Conservation (phyloP, 30 jellyfish, hydroid and myxozoan genomes). For the Rhopilema esculentum region DNA sequence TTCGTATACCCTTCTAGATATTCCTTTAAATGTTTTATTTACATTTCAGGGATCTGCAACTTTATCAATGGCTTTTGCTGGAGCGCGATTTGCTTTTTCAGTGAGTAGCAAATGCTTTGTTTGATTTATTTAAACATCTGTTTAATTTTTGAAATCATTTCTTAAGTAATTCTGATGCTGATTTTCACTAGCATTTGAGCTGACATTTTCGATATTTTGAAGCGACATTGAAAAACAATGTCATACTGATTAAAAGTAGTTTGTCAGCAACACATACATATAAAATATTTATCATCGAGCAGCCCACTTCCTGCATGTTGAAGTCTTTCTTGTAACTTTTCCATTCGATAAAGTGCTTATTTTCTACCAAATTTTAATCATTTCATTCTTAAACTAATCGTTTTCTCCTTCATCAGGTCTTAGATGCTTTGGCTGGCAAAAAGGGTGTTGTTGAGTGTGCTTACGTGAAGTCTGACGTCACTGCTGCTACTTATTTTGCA, state of each 20-base stretch:
- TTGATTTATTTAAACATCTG: not conserved
- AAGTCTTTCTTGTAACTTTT: no score
- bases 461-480: slow-evolving; percentile 86
- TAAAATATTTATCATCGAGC: no score
- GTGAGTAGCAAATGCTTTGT: slow-evolving; percentile 14
- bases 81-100: slow-evolving; percentile 97
- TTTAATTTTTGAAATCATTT: not conserved
- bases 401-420: slow-evolving; percentile 33
- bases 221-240: no score
- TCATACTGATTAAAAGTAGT: no score
- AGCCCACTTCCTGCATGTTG: no score
- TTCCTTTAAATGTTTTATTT: not conserved
- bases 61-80: slow-evolving; percentile 99
- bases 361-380: not conserved
- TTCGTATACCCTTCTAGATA: not conserved
- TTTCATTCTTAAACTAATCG: not conserved
- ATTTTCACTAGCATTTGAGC: not conserved
- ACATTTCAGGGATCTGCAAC: slow-evolving; percentile 98
- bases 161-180: not conserved
- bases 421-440: slow-evolving; percentile 96
- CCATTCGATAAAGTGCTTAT: not conserved
- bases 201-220: no score
- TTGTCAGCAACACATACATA: no score
- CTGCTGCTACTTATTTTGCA: slow-evolving; percentile 92
- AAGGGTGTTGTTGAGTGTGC: slow-evolving; percentile 99